These are phyloP conservation scores for Cyphomyrus plagiostoma DNA, from an alignment of 2,113 vertebrate species.

Conservation along the genomic window DNA sequence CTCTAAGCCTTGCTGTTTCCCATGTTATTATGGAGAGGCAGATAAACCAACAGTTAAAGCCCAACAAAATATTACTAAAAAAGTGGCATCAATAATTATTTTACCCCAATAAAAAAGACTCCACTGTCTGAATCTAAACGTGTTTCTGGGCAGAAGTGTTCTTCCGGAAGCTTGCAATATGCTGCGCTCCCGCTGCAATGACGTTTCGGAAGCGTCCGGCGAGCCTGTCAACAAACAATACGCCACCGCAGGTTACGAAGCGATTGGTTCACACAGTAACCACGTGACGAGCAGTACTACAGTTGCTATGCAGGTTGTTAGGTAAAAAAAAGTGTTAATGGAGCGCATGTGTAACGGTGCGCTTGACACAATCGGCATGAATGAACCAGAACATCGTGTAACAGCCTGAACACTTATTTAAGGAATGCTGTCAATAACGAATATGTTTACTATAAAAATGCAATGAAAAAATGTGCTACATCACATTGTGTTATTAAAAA, in stretches of 20 bases:
- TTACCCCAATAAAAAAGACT: slow-evolving; percentile 37
- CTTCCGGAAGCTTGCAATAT: neutral
- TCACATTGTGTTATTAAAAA: neutral
- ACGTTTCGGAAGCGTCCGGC: slow-evolving; percentile 49
- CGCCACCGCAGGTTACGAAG: slow-evolving; percentile 41
- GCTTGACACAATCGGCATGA: neutral
- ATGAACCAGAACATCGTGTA: neutral
- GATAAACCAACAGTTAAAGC: neutral
- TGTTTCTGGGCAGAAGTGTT: slow-evolving; percentile 58
- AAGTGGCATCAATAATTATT: slow-evolving; percentile 4
- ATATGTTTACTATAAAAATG: neutral
- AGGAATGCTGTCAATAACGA: neutral
- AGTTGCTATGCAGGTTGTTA: slow-evolving; percentile 55
- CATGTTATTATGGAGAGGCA: neutral
- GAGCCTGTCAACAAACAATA: slow-evolving; percentile 45
- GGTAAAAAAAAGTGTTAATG: neutral
- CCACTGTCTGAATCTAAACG: slow-evolving; percentile 32
- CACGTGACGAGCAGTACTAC: slow-evolving; percentile 1
- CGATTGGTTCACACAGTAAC: slow-evolving; percentile 48
- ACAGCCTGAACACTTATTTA: neutral
- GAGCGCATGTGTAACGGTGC: neutral
- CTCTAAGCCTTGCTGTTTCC: neutral
- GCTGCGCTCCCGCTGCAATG: slow-evolving; percentile 35
- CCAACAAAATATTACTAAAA: neutral
- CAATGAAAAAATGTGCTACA: neutral